Conservation (phyloP, 2,797 vertebrate genomes). For the Coranthus polyacanthus region DNA sequence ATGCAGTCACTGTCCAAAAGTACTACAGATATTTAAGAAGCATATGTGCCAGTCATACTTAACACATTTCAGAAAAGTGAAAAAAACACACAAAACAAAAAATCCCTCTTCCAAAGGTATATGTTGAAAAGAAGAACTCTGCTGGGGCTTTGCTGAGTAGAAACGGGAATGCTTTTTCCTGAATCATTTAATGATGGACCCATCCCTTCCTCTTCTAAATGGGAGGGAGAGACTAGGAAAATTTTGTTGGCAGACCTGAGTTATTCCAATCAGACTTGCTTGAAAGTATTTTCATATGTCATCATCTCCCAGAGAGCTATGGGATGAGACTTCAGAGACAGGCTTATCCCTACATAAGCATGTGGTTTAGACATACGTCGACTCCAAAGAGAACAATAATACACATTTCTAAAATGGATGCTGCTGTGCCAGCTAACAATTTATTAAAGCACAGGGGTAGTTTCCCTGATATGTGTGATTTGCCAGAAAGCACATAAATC, state of each 20-base stretch:
- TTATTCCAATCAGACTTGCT: constrained; percentile 65
- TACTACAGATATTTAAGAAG: constrained; percentile 36
- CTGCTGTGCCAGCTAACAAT: constrained; percentile 25
- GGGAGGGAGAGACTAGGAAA: constrained; percentile 54
- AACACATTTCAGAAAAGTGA: constrained; percentile 29
- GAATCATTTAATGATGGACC: constrained; percentile 69
- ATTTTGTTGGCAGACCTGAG: constrained; percentile 54
- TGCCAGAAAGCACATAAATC: not conserved
- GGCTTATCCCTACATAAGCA: constrained; percentile 57
- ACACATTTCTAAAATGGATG: constrained; percentile 31
- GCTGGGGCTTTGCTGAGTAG: too few species aligned
- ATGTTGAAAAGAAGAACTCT: too few species aligned
- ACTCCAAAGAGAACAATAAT: constrained; percentile 48
- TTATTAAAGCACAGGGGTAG: not conserved
- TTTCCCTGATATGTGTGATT: constrained; percentile 8
- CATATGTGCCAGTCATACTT: constrained; percentile 21
- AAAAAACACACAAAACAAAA: constrained; percentile 26
- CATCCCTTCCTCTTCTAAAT: constrained; percentile 67
- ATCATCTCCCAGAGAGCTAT: constrained; percentile 46
- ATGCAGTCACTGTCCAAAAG: constrained; percentile 43
- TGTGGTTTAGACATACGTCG: constrained; percentile 45
- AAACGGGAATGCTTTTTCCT: constrained; percentile 65
- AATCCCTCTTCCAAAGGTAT: not conserved
- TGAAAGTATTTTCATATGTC: constrained; percentile 58
- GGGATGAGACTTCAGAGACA: constrained; percentile 64